These are phyloP conservation scores for Caenorhabditis uteleia DNA, from an alignment of 2,888 invertebrate genomes.

Conservation along the genomic window DNA sequence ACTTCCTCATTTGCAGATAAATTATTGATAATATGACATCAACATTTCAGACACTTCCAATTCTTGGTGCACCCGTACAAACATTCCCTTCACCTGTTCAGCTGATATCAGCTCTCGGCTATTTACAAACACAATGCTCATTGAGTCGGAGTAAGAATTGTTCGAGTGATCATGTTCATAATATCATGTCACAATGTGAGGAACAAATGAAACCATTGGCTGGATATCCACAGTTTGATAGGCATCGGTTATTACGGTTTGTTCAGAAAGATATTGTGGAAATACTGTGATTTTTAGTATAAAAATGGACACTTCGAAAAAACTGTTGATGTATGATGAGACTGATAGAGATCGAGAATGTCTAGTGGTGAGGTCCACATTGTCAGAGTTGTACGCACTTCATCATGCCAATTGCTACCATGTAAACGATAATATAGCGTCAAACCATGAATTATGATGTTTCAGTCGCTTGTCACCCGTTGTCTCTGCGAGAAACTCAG, in stretches of 20 bases:
- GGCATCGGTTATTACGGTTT: conserved; percentile 46
- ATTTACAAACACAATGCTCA: conserved; percentile 50
- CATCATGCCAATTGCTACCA: conserved; percentile 53
- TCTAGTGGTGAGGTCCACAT: conserved; percentile 45
- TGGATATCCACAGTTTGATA: conserved; percentile 40
- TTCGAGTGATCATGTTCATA: conserved; percentile 49
- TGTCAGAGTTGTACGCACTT: conserved; percentile 49
- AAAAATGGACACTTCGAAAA: conserved; percentile 53
- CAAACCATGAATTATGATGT: background rate
- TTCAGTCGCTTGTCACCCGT: conserved; percentile 50
- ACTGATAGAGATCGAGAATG: conserved; percentile 55
- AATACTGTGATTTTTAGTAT: conserved; percentile 32
- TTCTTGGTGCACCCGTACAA: conserved; percentile 21
- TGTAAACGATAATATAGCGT: conserved; percentile 20
- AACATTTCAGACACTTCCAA: conserved; percentile 26
- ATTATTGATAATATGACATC: too few species aligned
- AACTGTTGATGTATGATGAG: conserved; percentile 42
- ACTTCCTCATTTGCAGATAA: background rate
- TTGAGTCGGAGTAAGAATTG: conserved; percentile 49
- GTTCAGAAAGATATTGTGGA: too few species aligned
- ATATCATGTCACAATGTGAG: conserved; percentile 49
- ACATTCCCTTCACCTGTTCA: conserved; percentile 27
- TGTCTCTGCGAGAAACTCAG: conserved; percentile 50
- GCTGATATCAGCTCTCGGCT: conserved; percentile 40
- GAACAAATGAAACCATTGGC: conserved; percentile 45